These are phyloP conservation scores for Acanthurus leucopareius DNA, from an alignment of 2,797 vertebrate genomes.

Conservation along the genomic window DNA sequence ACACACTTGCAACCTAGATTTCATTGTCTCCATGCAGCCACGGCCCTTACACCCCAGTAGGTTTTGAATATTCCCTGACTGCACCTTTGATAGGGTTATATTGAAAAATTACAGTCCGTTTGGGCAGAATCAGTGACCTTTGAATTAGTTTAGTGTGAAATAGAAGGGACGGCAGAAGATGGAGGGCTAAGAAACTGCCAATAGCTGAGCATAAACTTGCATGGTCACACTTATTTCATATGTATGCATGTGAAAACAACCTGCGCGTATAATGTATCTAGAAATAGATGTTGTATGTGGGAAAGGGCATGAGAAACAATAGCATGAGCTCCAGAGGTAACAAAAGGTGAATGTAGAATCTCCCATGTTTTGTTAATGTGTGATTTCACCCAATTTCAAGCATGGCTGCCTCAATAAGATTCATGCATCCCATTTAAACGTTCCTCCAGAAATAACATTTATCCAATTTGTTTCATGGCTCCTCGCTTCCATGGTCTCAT, in stretches of 20 bases:
- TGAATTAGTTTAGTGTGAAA: slow-evolving; percentile 38
- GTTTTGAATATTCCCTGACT: slow-evolving; percentile 42
- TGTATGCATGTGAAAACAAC: slow-evolving; percentile 33
- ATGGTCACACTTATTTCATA: background rate
- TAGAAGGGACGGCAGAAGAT: slow-evolving; percentile 12
- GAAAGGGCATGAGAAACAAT: slow-evolving; percentile 54
- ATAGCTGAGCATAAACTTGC: background rate
- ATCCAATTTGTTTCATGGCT: slow-evolving; percentile 85
- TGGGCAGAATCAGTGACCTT: slow-evolving; percentile 64
- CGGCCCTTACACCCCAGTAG: slow-evolving; percentile 38
- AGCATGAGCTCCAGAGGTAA: slow-evolving; percentile 44
- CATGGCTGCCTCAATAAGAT: slow-evolving; percentile 82
- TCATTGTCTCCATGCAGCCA: slow-evolving; percentile 37
- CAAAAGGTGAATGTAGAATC: slow-evolving; percentile 73
- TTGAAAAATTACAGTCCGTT: slow-evolving; percentile 48
- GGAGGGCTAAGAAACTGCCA: background rate
- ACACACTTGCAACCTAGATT: slow-evolving; percentile 10
- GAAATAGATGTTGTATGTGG: slow-evolving; percentile 26
- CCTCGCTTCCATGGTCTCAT: slow-evolving; percentile 70
- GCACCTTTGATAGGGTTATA: slow-evolving; percentile 45
- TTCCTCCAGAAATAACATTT: slow-evolving; percentile 85
- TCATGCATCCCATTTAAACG: slow-evolving; percentile 82
- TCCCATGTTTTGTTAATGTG: slow-evolving; percentile 79
- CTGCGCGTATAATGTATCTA: background rate
- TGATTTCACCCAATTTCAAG: slow-evolving; percentile 87